Evolutionary conservation across 1,140 invertebrate species (phyloP), one percentile per base, ranked within the genome.

Genomic region (Atopsyche davidsoni): DNA sequence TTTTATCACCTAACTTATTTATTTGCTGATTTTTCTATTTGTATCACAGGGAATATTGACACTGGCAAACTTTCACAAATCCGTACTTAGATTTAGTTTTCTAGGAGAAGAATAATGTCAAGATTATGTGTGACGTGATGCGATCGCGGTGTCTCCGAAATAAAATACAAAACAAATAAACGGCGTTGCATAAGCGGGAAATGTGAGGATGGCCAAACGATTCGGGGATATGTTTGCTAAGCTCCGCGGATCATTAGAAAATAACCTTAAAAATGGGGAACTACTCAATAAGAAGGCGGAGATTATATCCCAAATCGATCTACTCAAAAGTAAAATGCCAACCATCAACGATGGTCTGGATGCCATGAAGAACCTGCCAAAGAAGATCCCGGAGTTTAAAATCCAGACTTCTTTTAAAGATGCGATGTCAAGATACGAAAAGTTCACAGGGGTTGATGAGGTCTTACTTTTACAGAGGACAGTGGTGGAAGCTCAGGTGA

Each of bases 401-500:
- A 6, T 43, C 10, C 32, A 44, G 7, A 42, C 46, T 23, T 39
- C 17, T 24, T 3, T 58, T 3, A 32, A 24, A 22, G 32, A 51
- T 14, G 40, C 49, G 9, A 47, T 58, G 4, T 19, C 46, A 11
- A 64, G 59, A 54, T 74, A 74, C 63, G 72, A 74, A 42, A 70
- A 72, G 52, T 73, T 73, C 22, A 74, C 70, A 0, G 72, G 72
- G 7, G 70, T 73, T 4, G 65, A 70, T 18, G 72, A 74, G 57
- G 71, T 74, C 23, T 69, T 73, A 67, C 64, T 66, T 4, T 62
- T 74, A 16, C 72, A 74, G 46, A 70, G 69, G 48, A 70, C 69
- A 0, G 72, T 74, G 4, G 58, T 73, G 2, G 68, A 70, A 19
- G 70, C 72, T 2, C 72, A 74, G 65, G 72, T 74, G 55, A 44